Evolutionary conservation across 2,888 invertebrate species (phyloP).

Genomic region (Parnassius orleans): DNA sequence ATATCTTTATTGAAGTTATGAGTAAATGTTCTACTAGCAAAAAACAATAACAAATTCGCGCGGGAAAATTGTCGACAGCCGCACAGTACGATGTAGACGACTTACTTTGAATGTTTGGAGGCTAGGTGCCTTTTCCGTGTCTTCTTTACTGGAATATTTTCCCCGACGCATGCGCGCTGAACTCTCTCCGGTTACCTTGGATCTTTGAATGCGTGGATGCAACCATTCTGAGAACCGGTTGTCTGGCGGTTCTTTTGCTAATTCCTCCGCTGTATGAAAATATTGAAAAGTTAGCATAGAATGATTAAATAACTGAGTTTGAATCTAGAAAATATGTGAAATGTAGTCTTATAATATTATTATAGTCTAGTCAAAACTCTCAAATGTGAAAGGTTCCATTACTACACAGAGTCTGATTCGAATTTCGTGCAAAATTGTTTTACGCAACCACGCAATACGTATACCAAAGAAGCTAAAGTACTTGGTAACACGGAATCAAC

Average conservation of each 20-base stretch:
- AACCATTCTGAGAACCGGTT: conserved; percentile 73
- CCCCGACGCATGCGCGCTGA: conserved; percentile 61
- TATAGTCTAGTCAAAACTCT: conserved; percentile 8
- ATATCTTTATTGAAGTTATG: not conserved
- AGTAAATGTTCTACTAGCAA: not conserved
- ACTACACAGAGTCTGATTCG: no score
- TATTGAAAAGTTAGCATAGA: not conserved
- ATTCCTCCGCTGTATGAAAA: conserved; percentile 64
- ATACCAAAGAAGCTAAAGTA: conserved; percentile 48
- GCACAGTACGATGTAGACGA: conserved; percentile 33
- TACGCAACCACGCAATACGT: no score
- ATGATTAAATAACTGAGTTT: no score
- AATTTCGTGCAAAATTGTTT: no score
- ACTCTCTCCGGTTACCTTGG: conserved; percentile 45
- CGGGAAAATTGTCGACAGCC: conserved; percentile 7
- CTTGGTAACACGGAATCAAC: conserved; percentile 58
- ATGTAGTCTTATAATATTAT: not conserved
- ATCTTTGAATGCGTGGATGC: conserved; percentile 67
- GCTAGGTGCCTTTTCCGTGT: conserved; percentile 38
- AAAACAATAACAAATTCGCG: conserved; percentile 2
- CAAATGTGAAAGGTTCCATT: no score
- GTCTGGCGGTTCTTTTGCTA: conserved; percentile 69
- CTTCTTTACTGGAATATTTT: conserved; percentile 54
- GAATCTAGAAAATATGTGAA: no score
- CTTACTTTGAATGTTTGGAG: conserved; percentile 67